These are phyloP conservation scores for Enchytraeus crypticus DNA, from an alignment of 2,888 invertebrate genomes.

Conservation along the genomic window DNA sequence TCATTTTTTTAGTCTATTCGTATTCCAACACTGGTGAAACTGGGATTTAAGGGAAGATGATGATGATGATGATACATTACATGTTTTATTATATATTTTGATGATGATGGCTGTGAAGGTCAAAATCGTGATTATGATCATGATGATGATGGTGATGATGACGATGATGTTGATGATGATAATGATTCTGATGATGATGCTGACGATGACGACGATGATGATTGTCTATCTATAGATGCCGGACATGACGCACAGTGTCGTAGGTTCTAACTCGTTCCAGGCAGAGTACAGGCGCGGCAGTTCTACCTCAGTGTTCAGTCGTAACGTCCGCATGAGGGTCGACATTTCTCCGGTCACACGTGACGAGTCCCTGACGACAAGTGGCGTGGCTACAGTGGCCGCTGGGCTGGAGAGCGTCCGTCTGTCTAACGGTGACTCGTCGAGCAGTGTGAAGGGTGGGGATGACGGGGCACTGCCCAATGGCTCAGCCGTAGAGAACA, in stretches of 20 bases:
- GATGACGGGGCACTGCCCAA: background rate
- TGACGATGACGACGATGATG: too few relatives aligned
- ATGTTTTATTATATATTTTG: too few relatives aligned
- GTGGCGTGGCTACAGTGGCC: background rate
- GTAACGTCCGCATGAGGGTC: constrained; percentile 84
- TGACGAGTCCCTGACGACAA: constrained; percentile 23
- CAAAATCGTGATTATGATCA: too few relatives aligned
- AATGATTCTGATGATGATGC: too few relatives aligned
- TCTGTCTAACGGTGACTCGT: background rate
- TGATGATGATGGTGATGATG: too few relatives aligned
- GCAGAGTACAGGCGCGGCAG: constrained; percentile 82
- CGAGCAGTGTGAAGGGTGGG: background rate
- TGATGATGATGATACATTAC: too few relatives aligned
- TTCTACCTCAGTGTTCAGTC: constrained; percentile 91
- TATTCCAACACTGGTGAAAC: too few relatives aligned
- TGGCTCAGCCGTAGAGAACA: constrained; percentile 25
- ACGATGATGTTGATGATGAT: too few relatives aligned
- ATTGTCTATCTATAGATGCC: too few relatives aligned
- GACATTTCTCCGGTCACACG: constrained; percentile 22
- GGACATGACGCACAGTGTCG: constrained; percentile 70
- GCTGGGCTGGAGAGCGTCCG: background rate
- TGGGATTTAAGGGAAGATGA: too few relatives aligned
- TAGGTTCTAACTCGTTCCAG: constrained; percentile 92
- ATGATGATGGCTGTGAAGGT: too few relatives aligned
- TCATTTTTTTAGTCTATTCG: too few relatives aligned